phyloP scores from a whole-genome alignment of 2,888 invertebrate species.

The Dioctria linearis region DNA sequence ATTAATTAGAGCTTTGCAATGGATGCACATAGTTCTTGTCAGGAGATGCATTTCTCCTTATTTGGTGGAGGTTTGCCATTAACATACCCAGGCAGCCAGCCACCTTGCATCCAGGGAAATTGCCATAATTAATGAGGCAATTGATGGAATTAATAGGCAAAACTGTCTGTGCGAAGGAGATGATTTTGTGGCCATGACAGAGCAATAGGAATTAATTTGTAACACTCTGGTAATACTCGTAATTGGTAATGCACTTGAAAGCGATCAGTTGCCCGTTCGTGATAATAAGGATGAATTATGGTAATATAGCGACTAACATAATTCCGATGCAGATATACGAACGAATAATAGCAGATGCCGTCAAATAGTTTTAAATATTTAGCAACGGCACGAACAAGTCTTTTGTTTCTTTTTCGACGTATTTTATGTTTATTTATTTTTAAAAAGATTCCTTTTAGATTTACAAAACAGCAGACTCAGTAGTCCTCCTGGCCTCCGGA shows the following conservation, averaged over 20 bases:
- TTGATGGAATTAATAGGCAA: constrained; percentile 51
- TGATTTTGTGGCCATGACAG: constrained; percentile 24
- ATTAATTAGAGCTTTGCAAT: constrained; percentile 5
- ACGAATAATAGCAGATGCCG: no score
- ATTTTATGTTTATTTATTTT: constrained; percentile 9
- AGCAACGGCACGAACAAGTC: no score
- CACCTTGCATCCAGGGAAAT: constrained; percentile 3
- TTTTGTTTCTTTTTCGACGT: no score
- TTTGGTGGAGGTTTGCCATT: not conserved
- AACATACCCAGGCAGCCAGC: constrained; percentile 23
- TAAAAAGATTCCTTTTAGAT: constrained; percentile 22
- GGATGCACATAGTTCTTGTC: not conserved
- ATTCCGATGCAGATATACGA: no score
- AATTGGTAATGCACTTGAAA: not conserved
- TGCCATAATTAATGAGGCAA: constrained; percentile 44
- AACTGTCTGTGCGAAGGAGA: constrained; percentile 31
- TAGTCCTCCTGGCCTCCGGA: not conserved
- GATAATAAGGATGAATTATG: no score
- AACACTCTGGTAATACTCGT: constrained; percentile 2
- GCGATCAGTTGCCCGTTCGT: no score
- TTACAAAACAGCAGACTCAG: constrained; percentile 7
- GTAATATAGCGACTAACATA: no score
- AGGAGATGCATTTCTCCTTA: not conserved
- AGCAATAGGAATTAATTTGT: constrained; percentile 44
- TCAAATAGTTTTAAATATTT: no score